These are phyloP conservation scores for Liasis olivaceus DNA, from an alignment of 2,797 vertebrate species.

Conservation along the genomic window DNA sequence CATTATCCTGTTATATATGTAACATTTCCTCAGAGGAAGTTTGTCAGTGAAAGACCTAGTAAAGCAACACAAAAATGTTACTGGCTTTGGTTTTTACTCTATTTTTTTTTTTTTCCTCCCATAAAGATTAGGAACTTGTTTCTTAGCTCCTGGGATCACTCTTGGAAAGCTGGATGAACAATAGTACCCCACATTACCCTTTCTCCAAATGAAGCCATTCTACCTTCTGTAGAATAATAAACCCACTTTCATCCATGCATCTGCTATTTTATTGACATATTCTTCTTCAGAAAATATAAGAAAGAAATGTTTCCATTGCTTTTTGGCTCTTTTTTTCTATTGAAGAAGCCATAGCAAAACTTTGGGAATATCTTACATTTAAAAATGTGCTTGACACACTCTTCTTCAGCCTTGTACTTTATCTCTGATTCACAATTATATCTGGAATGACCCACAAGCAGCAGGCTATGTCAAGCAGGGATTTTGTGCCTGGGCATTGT, in stretches of 20 bases:
- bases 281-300: not conserved
- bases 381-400: constrained; percentile 5
- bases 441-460: not conserved
- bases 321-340: not conserved
- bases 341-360: not conserved
- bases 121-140: not conserved
- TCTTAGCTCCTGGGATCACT: constrained; percentile 37
- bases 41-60: not conserved
- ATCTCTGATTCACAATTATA: constrained; percentile 7
- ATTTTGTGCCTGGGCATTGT: constrained; percentile 12
- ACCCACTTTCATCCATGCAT: not conserved
- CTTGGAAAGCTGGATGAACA: constrained; percentile 40
- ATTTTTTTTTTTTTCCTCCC: not conserved
- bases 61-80: not conserved
- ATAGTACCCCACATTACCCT: not conserved
- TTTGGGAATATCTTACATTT: not conserved
- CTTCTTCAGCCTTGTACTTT: not conserved
- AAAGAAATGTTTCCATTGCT: not conserved
- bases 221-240: not conserved
- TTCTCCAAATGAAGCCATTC: not conserved
- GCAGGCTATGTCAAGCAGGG: not conserved
- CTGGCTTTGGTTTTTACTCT: not conserved
- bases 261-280: not conserved
- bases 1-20: not conserved
- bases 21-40: not conserved